Conservation (phyloP, 2,888 invertebrate species). For the Caenorhabditis doughertyi region DNA sequence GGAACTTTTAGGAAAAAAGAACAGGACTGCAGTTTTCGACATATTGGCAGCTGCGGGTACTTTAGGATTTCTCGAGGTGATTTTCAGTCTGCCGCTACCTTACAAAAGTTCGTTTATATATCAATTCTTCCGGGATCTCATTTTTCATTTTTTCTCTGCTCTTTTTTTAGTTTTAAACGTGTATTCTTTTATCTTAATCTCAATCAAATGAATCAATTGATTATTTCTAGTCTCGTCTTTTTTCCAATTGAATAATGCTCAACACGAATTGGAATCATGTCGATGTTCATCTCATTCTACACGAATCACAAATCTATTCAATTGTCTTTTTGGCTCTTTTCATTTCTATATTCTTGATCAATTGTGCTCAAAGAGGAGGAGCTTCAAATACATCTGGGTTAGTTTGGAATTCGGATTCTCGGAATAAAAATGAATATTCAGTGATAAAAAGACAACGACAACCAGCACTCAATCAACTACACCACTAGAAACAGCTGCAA, state of each 20-base stretch:
- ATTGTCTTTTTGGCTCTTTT: not conserved
- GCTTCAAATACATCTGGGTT: not conserved
- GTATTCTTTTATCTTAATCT: not conserved
- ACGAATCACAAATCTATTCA: constrained; percentile 28
- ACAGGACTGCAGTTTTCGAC: too few relatives aligned
- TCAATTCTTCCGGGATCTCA: not conserved
- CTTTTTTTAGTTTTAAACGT: not conserved
- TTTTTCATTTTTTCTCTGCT: not conserved
- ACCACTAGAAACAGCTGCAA: constrained; percentile 1
- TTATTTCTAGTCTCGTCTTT: constrained; percentile 16
- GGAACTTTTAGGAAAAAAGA: too few relatives aligned
- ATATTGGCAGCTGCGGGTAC: too few relatives aligned
- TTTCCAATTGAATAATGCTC: constrained; percentile 28
- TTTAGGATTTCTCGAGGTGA: too few relatives aligned
- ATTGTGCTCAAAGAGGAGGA: constrained; percentile 14
- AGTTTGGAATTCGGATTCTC: not conserved
- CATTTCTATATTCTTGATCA: constrained; percentile 1
- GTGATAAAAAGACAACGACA: constrained; percentile 5
- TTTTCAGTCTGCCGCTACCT: too few relatives aligned
- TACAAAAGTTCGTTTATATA: too few relatives aligned
- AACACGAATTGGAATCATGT: constrained; percentile 44
- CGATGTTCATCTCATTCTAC: constrained; percentile 29
- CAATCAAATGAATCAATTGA: not conserved
- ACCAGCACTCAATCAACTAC: not conserved
- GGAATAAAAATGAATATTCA: not conserved